Percentiles rank a stretch among this genome's conserved stretches.
phyloP scores from a whole-genome alignment of 2,797 vertebrate species.

The Mionectes olivaceus region DNA sequence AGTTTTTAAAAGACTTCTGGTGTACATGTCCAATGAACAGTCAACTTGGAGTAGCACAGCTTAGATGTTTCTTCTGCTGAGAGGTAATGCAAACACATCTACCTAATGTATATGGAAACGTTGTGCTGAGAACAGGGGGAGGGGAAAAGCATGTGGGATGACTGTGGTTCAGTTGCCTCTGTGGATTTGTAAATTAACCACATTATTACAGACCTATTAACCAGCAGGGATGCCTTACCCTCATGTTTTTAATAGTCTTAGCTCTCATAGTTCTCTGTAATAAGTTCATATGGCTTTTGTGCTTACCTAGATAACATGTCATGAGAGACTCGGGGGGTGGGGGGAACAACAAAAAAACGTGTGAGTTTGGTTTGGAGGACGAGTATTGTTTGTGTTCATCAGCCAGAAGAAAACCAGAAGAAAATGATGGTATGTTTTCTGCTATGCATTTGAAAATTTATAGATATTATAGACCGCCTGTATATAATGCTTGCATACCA shows the following conservation, averaged over 20 bases:
- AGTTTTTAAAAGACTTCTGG: slow-evolving; percentile 36
- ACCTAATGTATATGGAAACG: slow-evolving; percentile 48
- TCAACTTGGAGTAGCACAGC: slow-evolving; percentile 53
- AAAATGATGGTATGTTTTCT: slow-evolving; percentile 90
- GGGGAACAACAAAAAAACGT: background rate
- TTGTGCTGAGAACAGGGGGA: slow-evolving; percentile 20
- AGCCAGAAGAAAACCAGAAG: slow-evolving; percentile 70
- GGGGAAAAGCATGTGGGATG: slow-evolving; percentile 77
- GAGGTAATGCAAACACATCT: slow-evolving; percentile 56
- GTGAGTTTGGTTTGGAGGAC: slow-evolving; percentile 62
- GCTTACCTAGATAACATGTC: slow-evolving; percentile 76
- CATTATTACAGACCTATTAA: slow-evolving; percentile 88
- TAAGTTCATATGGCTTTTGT: slow-evolving; percentile 80
- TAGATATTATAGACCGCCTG: slow-evolving; percentile 92
- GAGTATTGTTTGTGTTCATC: slow-evolving; percentile 59
- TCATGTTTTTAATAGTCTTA: slow-evolving; percentile 86
- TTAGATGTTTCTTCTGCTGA: slow-evolving; percentile 1
- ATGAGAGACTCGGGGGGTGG: slow-evolving; percentile 62
- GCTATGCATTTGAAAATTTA: slow-evolving; percentile 93
- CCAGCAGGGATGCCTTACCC: slow-evolving; percentile 99
- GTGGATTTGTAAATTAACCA: slow-evolving; percentile 86
- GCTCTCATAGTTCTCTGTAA: slow-evolving; percentile 74
- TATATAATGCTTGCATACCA: slow-evolving; percentile 98
- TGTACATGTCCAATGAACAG: slow-evolving; percentile 43
- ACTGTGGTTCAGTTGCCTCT: slow-evolving; percentile 92